Conservation (phyloP, 2,797 vertebrate genomes). For the Parauchenoglanis ngamensis region DNA sequence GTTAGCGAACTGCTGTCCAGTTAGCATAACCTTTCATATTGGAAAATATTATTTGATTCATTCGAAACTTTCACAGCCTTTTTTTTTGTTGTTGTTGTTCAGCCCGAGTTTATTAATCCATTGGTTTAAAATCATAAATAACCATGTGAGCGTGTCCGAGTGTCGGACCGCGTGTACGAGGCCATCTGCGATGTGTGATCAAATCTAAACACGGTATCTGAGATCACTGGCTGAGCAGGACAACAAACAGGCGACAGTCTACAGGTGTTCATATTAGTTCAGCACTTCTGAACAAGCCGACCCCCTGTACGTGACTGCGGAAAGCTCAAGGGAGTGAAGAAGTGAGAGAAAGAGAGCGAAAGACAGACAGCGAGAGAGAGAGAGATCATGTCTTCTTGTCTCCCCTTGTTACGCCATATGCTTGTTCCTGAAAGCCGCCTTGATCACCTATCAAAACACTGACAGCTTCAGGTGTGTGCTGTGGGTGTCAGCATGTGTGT, state of each 20-base stretch:
- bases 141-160: slow-evolving; percentile 41
- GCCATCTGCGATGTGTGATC: slow-evolving; percentile 36
- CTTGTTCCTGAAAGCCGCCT: slow-evolving; percentile 35
- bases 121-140: slow-evolving; percentile 61
- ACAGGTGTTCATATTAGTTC: slow-evolving; percentile 46
- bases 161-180: slow-evolving; percentile 13
- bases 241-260: slow-evolving; percentile 33
- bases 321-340: neutral
- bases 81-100: neutral
- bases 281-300: slow-evolving; percentile 6
- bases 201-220: slow-evolving; percentile 35
- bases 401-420: slow-evolving; percentile 42
- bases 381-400: slow-evolving; percentile 16
- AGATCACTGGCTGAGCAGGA: slow-evolving; percentile 33
- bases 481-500: slow-evolving; percentile 16
- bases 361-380: slow-evolving; percentile 8
- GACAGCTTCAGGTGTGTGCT: slow-evolving; percentile 49
- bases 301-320: neutral
- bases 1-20: neutral
- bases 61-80: neutral
- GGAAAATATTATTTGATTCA: neutral
- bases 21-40: neutral
- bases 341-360: neutral
- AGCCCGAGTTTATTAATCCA: slow-evolving; percentile 13
- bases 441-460: slow-evolving; percentile 49